Conservation (phyloP, 2,888 invertebrate genomes). For the Stegophylla sp. region DNA sequence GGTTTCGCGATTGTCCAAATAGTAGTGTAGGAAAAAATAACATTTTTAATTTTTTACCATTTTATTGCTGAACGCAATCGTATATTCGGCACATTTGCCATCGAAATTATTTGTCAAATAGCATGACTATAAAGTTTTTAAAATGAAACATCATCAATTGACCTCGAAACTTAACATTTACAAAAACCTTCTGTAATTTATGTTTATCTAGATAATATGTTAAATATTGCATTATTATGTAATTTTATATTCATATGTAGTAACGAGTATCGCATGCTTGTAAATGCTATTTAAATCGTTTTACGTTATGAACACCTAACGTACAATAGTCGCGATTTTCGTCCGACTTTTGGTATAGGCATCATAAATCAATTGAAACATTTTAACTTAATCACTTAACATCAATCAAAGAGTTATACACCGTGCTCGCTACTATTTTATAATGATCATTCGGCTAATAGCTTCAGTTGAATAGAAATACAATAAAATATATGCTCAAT, state of each 20-base stretch:
- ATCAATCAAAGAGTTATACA: not conserved
- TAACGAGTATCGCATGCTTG: no score
- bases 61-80: not conserved
- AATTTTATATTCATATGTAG: no score
- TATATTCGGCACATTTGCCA: not conserved
- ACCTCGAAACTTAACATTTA: slow-evolving; percentile 24
- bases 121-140: slow-evolving; percentile 19
- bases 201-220: no score
- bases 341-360: no score
- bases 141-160: slow-evolving; percentile 13
- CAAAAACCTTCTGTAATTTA: not conserved
- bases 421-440: not conserved
- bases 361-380: no score
- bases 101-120: slow-evolving; percentile 10
- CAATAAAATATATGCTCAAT: not conserved
- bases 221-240: no score
- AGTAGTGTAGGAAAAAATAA: not conserved
- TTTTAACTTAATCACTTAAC: not conserved
- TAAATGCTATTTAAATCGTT: no score
- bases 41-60: not conserved
- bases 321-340: no score
- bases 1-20: not conserved
- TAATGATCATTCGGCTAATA: not conserved
- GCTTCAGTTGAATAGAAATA: not conserved
- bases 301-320: no score